Evolutionary conservation across 2,888 invertebrate genomes (phyloP).

Genomic region (Patella depressa): DNA sequence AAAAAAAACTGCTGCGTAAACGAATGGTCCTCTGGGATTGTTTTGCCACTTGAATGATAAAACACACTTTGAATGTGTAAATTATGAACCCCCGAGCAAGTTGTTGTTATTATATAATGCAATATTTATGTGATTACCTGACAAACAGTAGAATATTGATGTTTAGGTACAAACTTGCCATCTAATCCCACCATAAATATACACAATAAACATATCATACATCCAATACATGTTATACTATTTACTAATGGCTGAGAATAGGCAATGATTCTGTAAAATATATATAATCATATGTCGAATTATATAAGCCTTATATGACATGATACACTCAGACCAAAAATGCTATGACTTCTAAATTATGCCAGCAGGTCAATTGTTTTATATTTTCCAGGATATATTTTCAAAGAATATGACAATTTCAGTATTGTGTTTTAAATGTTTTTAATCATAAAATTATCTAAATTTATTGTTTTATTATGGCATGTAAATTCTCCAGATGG

Average conservation of each 20-base stretch:
- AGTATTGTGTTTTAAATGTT: too few species aligned
- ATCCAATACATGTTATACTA: conserved; percentile 94
- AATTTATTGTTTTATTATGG: too few species aligned
- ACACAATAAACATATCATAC: conserved; percentile 90
- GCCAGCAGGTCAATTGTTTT: too few species aligned
- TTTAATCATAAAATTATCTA: too few species aligned
- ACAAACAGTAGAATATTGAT: conserved; percentile 84
- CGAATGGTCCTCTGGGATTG: too few species aligned
- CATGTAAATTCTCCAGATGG: too few species aligned
- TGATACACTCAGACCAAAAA: too few species aligned
- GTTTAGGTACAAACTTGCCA: conserved; percentile 79
- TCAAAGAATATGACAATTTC: too few species aligned
- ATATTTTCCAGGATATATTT: too few species aligned
- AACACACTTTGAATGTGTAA: not conserved
- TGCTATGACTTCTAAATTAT: too few species aligned
- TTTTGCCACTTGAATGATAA: not conserved
- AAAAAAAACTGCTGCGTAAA: too few species aligned
- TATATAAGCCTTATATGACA: too few species aligned
- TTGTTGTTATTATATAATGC: not conserved
- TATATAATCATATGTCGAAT: conserved; percentile 59
- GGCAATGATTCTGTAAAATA: conserved; percentile 85
- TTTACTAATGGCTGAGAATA: conserved; percentile 98
- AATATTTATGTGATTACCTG: conserved; percentile 75
- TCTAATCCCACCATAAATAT: conserved; percentile 86
- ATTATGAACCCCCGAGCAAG: not conserved